Conservation (phyloP, 2,113 vertebrate genomes). For the Dascyllus trimaculatus region DNA sequence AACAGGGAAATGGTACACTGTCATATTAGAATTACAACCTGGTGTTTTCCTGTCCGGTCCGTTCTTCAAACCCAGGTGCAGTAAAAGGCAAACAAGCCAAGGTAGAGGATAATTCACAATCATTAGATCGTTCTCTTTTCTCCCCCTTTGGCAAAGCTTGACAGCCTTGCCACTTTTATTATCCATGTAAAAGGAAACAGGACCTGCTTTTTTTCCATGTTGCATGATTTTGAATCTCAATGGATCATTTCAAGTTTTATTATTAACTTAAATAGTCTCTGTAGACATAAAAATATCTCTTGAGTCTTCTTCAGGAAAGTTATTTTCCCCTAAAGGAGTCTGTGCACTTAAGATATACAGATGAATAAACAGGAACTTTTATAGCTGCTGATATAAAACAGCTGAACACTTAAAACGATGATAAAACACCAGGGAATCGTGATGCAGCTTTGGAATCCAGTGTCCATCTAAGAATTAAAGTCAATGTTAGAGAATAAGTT, state of each 20-base stretch:
- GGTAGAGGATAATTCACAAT: constrained; percentile 31
- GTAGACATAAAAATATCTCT: neutral
- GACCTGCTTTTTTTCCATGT: constrained; percentile 14
- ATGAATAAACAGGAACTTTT: constrained; percentile 3
- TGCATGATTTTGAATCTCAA: constrained; percentile 13
- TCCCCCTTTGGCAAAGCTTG: constrained; percentile 20
- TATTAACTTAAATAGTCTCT: constrained; percentile 12
- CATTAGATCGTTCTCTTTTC: constrained; percentile 15
- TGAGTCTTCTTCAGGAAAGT: constrained; percentile 1
- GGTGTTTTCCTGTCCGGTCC: constrained; percentile 40
- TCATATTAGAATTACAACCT: constrained; percentile 62
- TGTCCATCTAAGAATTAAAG: constrained; percentile 2
- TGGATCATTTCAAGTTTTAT: constrained; percentile 16
- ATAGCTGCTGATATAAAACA: constrained; percentile 5
- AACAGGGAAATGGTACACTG: constrained; percentile 66
- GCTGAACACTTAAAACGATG: neutral
- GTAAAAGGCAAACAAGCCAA: constrained; percentile 36
- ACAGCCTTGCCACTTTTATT: constrained; percentile 30
- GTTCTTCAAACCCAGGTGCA: constrained; percentile 38
- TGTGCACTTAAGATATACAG: neutral
- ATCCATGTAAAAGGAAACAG: neutral
- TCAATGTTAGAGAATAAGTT: neutral
- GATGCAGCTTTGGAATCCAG: neutral
- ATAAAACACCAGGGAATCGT: neutral
- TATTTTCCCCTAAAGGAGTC: neutral